Percentiles rank a stretch among this genome's conserved stretches.
These are phyloP conservation scores for Nibea coibor DNA, from an alignment of 2,113 vertebrate species.

Conservation along the genomic window DNA sequence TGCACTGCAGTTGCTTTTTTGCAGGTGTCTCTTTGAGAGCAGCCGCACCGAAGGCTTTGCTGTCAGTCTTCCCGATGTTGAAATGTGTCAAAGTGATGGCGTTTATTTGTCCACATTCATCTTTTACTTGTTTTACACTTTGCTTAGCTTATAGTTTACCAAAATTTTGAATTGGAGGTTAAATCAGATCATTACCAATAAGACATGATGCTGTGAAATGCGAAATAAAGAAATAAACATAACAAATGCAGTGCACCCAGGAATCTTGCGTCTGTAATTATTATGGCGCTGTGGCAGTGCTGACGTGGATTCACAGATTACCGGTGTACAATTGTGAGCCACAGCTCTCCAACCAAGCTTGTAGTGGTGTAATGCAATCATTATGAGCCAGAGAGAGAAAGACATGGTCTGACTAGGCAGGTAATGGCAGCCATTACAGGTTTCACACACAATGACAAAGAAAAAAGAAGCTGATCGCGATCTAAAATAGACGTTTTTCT, in stretches of 20 bases:
- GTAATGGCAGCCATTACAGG: constrained; percentile 78
- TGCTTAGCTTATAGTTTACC: constrained; percentile 20
- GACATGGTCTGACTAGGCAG: constrained; percentile 55
- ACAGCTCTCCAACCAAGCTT: constrained; percentile 58
- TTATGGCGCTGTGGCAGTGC: constrained; percentile 28
- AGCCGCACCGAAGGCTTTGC: constrained; percentile 33
- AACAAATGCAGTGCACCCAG: not conserved
- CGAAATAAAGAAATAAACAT: constrained; percentile 27
- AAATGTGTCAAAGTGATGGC: constrained; percentile 19
- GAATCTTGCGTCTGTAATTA: constrained; percentile 19
- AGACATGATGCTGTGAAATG: constrained; percentile 34
- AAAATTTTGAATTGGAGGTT: constrained; percentile 37
- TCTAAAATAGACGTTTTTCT: constrained; percentile 67
- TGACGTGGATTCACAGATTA: constrained; percentile 58
- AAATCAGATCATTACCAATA: constrained; percentile 39
- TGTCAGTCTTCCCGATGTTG: constrained; percentile 24
- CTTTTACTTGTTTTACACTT: not conserved
- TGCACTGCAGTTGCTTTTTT: constrained; percentile 34
- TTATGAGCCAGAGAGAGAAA: constrained; percentile 44
- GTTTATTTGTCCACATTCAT: constrained; percentile 33
- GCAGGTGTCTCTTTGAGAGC: constrained; percentile 28
- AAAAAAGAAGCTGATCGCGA: constrained; percentile 51
- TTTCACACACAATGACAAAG: constrained; percentile 41
- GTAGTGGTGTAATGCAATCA: constrained; percentile 52
- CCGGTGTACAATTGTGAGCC: constrained; percentile 49